Percentiles rank a stretch among this genome's conserved stretches.
Evolutionary conservation across 2,888 invertebrate species (phyloP).

Genomic region (Pediacus dermestoides): DNA sequence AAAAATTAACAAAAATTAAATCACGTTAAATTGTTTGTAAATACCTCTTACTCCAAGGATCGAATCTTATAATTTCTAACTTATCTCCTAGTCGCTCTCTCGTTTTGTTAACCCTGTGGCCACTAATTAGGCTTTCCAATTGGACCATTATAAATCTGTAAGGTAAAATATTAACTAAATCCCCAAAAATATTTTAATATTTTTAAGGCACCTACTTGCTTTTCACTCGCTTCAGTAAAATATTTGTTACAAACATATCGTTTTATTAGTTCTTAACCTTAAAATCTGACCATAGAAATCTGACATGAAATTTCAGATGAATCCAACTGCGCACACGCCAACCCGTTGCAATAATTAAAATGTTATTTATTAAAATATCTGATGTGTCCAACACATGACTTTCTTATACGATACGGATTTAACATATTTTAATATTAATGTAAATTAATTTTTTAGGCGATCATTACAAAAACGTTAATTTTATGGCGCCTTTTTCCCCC

Average conservation of each 20-base stretch:
- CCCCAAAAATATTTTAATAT: conserved; percentile 6
- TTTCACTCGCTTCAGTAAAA: conserved; percentile 68
- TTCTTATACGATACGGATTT: no score
- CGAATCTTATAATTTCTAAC: conserved; percentile 69
- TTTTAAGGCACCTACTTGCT: conserved; percentile 63
- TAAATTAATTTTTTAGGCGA: no score
- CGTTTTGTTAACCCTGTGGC: conserved; percentile 63
- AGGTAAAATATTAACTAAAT: conserved; percentile 28
- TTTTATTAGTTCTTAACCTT: no score
- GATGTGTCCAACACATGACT: no score
- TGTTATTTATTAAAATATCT: no score
- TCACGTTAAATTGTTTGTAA: conserved; percentile 8
- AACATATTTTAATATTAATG: no score
- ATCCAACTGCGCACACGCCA: no score
- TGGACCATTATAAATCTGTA: conserved; percentile 71
- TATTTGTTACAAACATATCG: conserved; percentile 70
- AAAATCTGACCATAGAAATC: no score
- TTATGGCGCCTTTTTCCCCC: no score
- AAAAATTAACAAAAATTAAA: conserved; percentile 45
- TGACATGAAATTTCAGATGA: no score
- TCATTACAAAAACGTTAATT: no score
- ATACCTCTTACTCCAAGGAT: conserved; percentile 72
- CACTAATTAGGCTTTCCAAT: conserved; percentile 75
- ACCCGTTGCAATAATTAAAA: no score
- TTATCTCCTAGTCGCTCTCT: conserved; percentile 76